These are phyloP conservation scores for Tipula vernalis DNA, from an alignment of 2,888 invertebrate species.

Conservation along the genomic window DNA sequence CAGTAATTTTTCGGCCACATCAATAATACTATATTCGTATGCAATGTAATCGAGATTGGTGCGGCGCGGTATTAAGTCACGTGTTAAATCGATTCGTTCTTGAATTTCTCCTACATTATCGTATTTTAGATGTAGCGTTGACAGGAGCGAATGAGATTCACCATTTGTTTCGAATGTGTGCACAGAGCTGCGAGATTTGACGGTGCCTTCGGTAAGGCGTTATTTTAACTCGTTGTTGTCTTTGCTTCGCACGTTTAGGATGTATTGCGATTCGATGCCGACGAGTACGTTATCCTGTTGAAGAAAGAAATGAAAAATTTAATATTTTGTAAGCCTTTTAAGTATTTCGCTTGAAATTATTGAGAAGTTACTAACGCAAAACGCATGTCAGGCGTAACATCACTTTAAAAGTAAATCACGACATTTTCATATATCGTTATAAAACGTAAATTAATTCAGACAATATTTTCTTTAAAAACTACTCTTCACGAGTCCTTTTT, in stretches of 20 bases:
- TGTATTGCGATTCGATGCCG: conserved; percentile 33
- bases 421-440: no score
- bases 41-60: conserved; percentile 23
- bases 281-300: conserved; percentile 30
- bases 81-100: background rate
- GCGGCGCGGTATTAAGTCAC: conserved; percentile 21
- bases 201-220: conserved; percentile 32
- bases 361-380: no score
- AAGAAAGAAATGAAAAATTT: no score
- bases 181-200: conserved; percentile 26
- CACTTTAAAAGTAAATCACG: no score
- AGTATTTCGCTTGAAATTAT: no score
- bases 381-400: no score
- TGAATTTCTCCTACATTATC: conserved; percentile 28
- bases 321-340: no score
- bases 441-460: no score
- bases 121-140: background rate
- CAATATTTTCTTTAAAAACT: no score
- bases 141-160: conserved; percentile 31
- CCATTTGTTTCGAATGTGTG: conserved; percentile 36
- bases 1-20: conserved; percentile 25
- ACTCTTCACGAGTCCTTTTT: no score
- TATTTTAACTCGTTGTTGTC: conserved; percentile 21
- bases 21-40: conserved; percentile 17
- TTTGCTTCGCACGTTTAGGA: conserved; percentile 27